Evolutionary conservation across 1,140 invertebrate species (phyloP).

Genomic region (Caerostris extrusa): DNA sequence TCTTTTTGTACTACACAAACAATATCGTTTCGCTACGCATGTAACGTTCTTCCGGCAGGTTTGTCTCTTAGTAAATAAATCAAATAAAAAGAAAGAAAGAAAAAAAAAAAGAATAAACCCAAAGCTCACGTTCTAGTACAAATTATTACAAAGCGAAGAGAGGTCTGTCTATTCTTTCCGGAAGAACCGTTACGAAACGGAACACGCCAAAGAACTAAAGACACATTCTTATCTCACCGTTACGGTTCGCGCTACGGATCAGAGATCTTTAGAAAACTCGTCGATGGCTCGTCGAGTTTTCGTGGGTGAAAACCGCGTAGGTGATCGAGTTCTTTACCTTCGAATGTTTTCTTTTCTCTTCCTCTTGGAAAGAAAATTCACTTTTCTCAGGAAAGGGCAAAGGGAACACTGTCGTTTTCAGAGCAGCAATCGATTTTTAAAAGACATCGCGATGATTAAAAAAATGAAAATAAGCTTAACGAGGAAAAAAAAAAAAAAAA

Average conservation of each 20-base stretch:
- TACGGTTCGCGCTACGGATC: slow-evolving; percentile 21
- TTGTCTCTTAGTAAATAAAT: background rate
- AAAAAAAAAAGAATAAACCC: background rate
- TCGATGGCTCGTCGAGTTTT: background rate
- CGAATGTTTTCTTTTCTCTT: background rate
- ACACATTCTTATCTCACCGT: background rate
- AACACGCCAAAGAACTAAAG: background rate
- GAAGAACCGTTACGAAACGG: background rate
- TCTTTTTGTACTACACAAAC: background rate
- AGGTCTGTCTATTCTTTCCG: background rate
- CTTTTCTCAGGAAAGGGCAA: background rate
- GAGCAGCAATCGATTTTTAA: background rate
- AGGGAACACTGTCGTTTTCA: background rate
- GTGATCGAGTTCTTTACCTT: slow-evolving; percentile 4
- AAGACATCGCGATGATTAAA: background rate
- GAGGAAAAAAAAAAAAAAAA: no score
- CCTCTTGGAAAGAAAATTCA: no score
- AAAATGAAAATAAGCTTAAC: no score
- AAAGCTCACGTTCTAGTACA: background rate
- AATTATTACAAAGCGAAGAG: slow-evolving; percentile 4
- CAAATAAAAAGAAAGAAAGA: background rate
- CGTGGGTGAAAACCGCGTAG: background rate
- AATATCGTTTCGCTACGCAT: background rate
- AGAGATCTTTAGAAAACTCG: background rate
- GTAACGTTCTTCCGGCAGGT: background rate